Evolutionary conservation across 92 coral and sea anemone species (phyloP), one percentile per base, ranked within the genome.

Genomic region (Plumapathes pennacea): DNA sequence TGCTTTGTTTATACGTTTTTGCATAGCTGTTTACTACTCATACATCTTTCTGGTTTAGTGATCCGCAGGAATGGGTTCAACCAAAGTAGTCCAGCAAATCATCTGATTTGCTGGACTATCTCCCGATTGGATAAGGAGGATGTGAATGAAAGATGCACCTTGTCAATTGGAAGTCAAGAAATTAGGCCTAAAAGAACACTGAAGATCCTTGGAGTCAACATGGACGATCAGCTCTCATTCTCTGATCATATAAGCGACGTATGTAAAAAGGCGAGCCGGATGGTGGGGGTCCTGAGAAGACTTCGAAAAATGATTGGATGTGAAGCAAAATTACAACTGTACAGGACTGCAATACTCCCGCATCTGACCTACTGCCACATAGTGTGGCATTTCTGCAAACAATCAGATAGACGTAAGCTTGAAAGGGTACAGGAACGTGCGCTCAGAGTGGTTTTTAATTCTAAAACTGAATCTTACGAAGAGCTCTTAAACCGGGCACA

Each of bases 191-290:
- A 25, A 17, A 4, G 23, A 13, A 46, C 20, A 7, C 52, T 46
- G 52, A 46, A 15, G 23, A 46, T 46, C 3, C 52, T 46, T 0
- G 52, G 52, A 46, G 0, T 46, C 4, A 46, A 46, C 52, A 46
- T 46, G 52, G 52, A 46, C 20, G 52, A 46, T 12, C 26, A 46
- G 25, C 52, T 51, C 13, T 8, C 5, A 10, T 58, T 39, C 9
- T 25, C 11, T 7, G 20, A 7, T 49, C 50, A 63, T n/a, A 62
- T 60, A 1, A 60, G 68, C 24, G 40, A 43, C 11, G 10, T 30
- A 29, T 34, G 57, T 28, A 17, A 28, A 7, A 67, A 55, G 65
- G 56, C 75, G 12, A 54, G 75, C 49, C 65, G 55, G 39, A 54
- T 53, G 23, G 55, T 54, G 3, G 65, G 75, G 21, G 65, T 54